Evolutionary conservation across 2,113 vertebrate species (phyloP), one percentile per base, ranked within the genome.

Genomic region (Brachyistius frenatus): DNA sequence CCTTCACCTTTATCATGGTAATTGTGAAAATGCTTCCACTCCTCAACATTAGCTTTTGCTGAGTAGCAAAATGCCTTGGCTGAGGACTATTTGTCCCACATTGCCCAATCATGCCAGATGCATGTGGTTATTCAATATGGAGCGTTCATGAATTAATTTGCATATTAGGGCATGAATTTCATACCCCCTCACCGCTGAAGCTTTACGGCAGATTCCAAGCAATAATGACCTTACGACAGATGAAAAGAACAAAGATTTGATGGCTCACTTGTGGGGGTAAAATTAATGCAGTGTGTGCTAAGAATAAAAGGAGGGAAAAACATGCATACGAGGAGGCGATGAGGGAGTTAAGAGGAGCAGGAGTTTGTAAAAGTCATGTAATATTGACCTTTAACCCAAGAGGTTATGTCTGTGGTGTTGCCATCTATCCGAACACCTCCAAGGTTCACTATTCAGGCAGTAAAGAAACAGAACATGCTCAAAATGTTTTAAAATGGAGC

Each of bases 1-100:
- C 69, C 70, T 70, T 86, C 89, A 90, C 91, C 92, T 93, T 94
- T 92, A 84, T 92, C 80, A 89, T 83, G 85, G 70, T 91, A 93
- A 92, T 93, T 84, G 83, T 73, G 80, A 85, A 69, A 78, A 61
- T 10, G 33, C 68, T 69, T 81, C 49, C 69, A 73, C 70, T 84
- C 76, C 87, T 83, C 69, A 85, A 83, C 76, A 54, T 85, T 85
- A 83, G 88, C 86, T 94, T 94, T 89, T 94, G 93, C 93, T 93
- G 93, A 94, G 87, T 92, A 81, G 89, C 80, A 87, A 87, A 92
- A 92, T 60, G 76, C 85, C 84, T 86, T 74, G 78, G 89, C 84
- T 58, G 74, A 80, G 85, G 90, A 91, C 81, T 83, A 85, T 92
- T 90, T 89, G 87, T 90, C 90, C 86, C 85, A 79, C 75, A 66